phyloP scores from a whole-genome alignment of 2,888 invertebrate genomes.

The Stratiomys singularior region DNA sequence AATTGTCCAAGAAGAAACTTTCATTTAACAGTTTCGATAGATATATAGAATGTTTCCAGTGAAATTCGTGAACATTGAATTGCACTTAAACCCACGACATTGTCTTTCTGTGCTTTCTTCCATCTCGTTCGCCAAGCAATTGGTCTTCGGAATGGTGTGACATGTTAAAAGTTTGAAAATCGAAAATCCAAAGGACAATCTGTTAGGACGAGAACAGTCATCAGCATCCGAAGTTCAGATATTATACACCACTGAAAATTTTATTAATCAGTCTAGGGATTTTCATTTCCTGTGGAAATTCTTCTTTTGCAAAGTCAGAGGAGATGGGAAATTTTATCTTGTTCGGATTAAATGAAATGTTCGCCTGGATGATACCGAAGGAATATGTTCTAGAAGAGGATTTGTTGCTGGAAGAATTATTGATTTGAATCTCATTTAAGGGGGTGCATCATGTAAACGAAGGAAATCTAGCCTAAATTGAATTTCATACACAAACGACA shows the following conservation, averaged over 20 bases:
- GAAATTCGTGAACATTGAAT: slow-evolving; percentile 5
- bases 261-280: not conserved
- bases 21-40: not conserved
- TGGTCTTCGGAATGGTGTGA: not conserved
- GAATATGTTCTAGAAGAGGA: no score
- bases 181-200: not conserved
- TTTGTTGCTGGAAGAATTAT: no score
- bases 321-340: no score
- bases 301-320: no score
- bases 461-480: no score
- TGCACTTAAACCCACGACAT: not conserved
- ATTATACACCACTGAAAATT: slow-evolving; percentile 7
- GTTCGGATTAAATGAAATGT: no score
- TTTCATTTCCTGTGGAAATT: not conserved
- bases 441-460: no score
- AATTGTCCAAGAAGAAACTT: slow-evolving; percentile 2
- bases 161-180: slow-evolving; percentile 1
- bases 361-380: no score
- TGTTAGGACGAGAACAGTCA: not conserved
- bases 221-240: not conserved
- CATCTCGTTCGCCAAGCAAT: not conserved
- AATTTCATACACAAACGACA: no score
- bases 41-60: not conserved
- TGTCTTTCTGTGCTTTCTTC: not conserved
- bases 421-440: no score